Conservation (phyloP, 2,797 vertebrate genomes). For the Hafferia zeledoni region DNA sequence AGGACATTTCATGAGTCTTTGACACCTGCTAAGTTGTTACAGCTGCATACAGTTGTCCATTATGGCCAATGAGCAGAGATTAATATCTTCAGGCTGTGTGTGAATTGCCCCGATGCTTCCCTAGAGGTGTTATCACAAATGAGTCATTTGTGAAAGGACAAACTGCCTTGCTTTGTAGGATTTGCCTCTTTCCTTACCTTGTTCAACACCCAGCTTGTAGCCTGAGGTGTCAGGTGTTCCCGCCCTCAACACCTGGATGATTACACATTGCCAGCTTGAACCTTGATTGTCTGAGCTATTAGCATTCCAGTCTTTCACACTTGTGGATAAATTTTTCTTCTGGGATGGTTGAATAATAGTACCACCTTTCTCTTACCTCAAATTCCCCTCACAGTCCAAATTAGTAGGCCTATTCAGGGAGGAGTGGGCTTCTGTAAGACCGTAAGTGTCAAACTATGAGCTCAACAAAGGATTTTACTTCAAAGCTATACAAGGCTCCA, state of each 20-base stretch:
- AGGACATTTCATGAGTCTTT: background rate
- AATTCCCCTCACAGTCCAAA: background rate
- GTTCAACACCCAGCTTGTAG: background rate
- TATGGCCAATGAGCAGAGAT: background rate
- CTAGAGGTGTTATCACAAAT: background rate
- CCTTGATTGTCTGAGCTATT: background rate
- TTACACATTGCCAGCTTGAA: background rate
- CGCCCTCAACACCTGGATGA: background rate
- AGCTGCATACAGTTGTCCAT: background rate
- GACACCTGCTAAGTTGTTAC: background rate
- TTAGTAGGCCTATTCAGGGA: background rate
- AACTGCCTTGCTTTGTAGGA: background rate
- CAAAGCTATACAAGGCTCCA: background rate
- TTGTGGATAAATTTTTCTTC: background rate
- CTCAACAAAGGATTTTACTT: background rate
- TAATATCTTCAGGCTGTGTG: background rate
- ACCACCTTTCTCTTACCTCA: background rate
- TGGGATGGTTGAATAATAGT: background rate
- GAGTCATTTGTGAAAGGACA: background rate
- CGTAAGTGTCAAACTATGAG: background rate
- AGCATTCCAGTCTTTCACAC: background rate
- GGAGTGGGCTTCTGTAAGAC: background rate
- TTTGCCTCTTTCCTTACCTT: background rate
- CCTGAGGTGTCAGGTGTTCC: background rate
- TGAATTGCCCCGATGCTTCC: background rate